Evolutionary conservation across 2,113 vertebrate species (phyloP).

Genomic region (Psettodes erumei): DNA sequence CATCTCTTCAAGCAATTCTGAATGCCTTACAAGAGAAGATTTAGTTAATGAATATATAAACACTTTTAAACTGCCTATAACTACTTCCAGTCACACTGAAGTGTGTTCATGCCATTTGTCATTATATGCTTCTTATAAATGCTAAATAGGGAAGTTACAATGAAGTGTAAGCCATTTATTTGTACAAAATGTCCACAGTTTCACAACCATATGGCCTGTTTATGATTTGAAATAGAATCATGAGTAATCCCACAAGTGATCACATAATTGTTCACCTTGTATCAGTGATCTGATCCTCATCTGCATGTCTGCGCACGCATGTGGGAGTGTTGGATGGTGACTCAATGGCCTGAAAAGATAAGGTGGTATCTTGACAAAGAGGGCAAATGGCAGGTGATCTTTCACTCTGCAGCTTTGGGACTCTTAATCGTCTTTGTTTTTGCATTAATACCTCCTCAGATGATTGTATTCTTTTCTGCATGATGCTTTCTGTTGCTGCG

Average conservation of each 20-base stretch:
- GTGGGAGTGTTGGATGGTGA: neutral
- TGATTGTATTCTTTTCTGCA: neutral
- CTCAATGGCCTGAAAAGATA: constrained; percentile 13
- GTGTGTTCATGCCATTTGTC: no score
- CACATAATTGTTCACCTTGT: neutral
- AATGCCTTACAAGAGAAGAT: neutral
- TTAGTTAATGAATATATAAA: neutral
- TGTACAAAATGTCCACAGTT: constrained; percentile 16
- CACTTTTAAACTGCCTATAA: neutral
- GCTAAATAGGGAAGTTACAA: neutral
- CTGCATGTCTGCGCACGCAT: neutral
- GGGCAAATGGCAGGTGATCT: neutral
- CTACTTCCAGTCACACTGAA: no score
- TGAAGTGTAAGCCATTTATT: neutral
- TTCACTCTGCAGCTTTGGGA: neutral
- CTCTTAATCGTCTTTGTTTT: neutral
- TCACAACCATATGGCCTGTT: constrained; percentile 4
- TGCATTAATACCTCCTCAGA: neutral
- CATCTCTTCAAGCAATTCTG: neutral
- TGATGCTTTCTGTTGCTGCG: neutral
- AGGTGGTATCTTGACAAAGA: neutral
- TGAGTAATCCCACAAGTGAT: constrained; percentile 7
- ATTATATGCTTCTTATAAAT: no score
- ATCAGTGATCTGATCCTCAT: neutral
- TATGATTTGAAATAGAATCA: constrained; percentile 1